Percentiles rank a stretch among this genome's conserved stretches.
These are phyloP conservation scores for Coelopa pilipes DNA, from an alignment of 2,888 invertebrate species.

Conservation along the genomic window DNA sequence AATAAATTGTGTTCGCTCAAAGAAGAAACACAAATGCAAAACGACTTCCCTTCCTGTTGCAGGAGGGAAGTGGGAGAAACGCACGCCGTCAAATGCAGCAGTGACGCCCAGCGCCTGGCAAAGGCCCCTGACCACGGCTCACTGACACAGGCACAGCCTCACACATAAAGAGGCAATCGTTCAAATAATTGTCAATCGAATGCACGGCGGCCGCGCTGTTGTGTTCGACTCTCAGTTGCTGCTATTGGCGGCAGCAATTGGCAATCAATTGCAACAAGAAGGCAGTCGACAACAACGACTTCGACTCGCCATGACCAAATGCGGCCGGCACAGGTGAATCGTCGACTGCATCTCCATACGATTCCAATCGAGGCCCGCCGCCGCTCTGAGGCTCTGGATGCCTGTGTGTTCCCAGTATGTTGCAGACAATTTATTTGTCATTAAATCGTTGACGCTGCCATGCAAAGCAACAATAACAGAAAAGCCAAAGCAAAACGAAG, in stretches of 20 bases:
- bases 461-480: neutral
- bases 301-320: conserved; percentile 11
- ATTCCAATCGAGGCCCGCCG: conserved; percentile 15
- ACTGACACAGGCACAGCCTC: neutral
- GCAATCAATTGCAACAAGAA: conserved; percentile 19
- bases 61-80: too few species aligned
- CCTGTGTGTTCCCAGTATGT: neutral
- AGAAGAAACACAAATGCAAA: neutral
- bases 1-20: neutral
- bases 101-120: neutral
- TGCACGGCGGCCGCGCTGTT: conserved; percentile 14
- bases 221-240: conserved; percentile 1
- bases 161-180: neutral
- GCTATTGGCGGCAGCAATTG: conserved; percentile 13
- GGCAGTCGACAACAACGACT: neutral
- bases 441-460: neutral
- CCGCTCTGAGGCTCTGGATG: neutral
- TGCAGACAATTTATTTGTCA: conserved; percentile 23
- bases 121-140: neutral
- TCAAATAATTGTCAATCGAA: conserved; percentile 20
- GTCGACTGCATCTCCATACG: neutral
- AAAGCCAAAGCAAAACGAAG: neutral
- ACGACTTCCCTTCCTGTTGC: too few species aligned
- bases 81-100: neutral
- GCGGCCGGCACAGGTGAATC: conserved; percentile 12